A percentile compares a stretch with the other conserved stretches of the same genome.
Evolutionary conservation across 2,113 vertebrate species (phyloP).

Genomic region (Oceanodroma tethys): DNA sequence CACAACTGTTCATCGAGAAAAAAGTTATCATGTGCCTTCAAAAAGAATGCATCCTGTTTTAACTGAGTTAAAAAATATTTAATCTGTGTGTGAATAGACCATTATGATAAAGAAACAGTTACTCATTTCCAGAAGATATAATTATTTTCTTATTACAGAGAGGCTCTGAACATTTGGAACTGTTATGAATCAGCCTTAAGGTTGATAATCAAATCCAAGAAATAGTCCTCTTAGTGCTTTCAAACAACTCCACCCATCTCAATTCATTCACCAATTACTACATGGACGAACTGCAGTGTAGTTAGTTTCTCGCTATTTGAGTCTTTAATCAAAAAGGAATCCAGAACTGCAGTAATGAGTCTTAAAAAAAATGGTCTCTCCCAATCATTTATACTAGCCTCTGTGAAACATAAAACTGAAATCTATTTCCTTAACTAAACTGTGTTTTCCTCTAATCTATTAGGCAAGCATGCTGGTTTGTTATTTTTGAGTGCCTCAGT

Average conservation of each 20-base stretch:
- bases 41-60: background rate
- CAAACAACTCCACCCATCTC: constrained; percentile 3
- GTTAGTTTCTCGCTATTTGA: background rate
- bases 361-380: background rate
- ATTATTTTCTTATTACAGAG: background rate
- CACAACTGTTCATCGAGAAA: background rate
- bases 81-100: background rate
- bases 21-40: background rate
- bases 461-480: background rate
- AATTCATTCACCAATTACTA: background rate
- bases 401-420: background rate
- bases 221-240: background rate
- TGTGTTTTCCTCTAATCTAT: background rate
- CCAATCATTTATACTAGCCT: background rate
- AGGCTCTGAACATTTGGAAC: background rate
- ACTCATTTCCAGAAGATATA: background rate
- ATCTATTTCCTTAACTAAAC: background rate
- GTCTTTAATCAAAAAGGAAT: background rate
- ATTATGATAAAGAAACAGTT: background rate
- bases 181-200: background rate
- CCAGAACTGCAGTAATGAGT: background rate
- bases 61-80: background rate
- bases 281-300: background rate
- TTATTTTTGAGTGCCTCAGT: background rate
- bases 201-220: constrained; percentile 7